Base-by-base conservation (phyloP, 1,140 invertebrate genomes). In the Penaeus vannamei region DNA sequence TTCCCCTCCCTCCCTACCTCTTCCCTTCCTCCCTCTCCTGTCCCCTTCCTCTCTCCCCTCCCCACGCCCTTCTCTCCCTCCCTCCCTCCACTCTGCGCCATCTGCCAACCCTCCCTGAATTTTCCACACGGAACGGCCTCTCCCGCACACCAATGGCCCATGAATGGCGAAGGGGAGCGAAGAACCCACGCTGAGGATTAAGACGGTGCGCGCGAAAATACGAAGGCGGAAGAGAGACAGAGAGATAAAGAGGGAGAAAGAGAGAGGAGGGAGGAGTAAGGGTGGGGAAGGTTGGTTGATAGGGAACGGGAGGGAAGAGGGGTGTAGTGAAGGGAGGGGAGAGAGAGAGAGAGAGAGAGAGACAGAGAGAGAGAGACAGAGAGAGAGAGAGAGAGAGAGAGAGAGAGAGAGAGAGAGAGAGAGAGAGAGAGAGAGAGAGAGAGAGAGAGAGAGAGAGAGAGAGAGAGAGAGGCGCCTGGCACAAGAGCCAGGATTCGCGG, bases 51-150 rank as follows among this genome's bases (percentile, higher is more conserved):
- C 66, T 4, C 66, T 46, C 72, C 53, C 77, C 53, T 26, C 26
- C 17, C 29, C 64, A 66, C 64, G 22, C 2, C 64, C 64, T 7
- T 4, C 64, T 77, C 61, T 60, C 60, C 60, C 83, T 2, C 17
- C 53, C 2, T 2, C 62, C 62, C 26, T n/a, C 83, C 62, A 23
- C 61, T 20, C 83, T 42, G 19, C 83, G 42, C 61, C 83, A 84
- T 66, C 83, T 84, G 83, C 29, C 83, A 61, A 69, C 83, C 36
- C 83, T 66, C 29, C 61, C 62, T 69, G 83, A 84, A 84, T 84
- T 84, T 84, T 66, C 83, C 83, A 84, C 83, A 84, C 61, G 59
- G 62, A 84, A 84, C 83, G 83, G 69, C 29, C 36, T 42, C 83
- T 61, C 46, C 59, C 29, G 83, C 66, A 64, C 83, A 69, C 20